phyloP scores from a whole-genome alignment of 2,797 vertebrate species.

The Coregonus suidteri region DNA sequence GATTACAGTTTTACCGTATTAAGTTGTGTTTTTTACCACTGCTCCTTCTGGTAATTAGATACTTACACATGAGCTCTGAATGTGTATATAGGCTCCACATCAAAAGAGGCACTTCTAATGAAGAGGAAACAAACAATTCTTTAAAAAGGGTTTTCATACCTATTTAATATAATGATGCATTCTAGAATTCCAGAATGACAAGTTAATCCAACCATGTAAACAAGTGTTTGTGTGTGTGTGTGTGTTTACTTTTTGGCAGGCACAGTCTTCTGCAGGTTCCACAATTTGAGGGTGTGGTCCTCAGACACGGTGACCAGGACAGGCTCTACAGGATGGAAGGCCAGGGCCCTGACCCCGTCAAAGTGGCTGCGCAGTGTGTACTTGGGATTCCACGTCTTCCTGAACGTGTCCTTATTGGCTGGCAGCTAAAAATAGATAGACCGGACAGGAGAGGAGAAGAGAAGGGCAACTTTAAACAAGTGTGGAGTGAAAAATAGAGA shows the following conservation, averaged over 20 bases:
- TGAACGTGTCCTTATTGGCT: slow-evolving; percentile 95
- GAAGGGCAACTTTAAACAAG: background rate
- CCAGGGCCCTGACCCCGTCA: slow-evolving; percentile 92
- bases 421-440: slow-evolving; percentile 81
- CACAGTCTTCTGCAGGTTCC: slow-evolving; percentile 99
- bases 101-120: slow-evolving; percentile 97
- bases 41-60: slow-evolving; percentile 7
- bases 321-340: slow-evolving; percentile 97
- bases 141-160: background rate
- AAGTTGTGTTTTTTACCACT: no score
- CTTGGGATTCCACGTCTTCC: slow-evolving; percentile 98
- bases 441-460: background rate
- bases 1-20: no score
- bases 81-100: slow-evolving; percentile 98
- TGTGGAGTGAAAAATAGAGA: background rate
- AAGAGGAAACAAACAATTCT: background rate
- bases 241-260: slow-evolving; percentile 92
- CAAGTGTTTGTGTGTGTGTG: slow-evolving; percentile 26
- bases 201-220: background rate
- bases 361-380: slow-evolving; percentile 98
- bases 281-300: slow-evolving; percentile 97
- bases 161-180: no score
- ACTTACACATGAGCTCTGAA: slow-evolving; percentile 97
- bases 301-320: slow-evolving; percentile 97
- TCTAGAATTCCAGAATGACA: background rate